Conservation (phyloP, 1,140 invertebrate species). For the Tetramorium parvispinum region DNA sequence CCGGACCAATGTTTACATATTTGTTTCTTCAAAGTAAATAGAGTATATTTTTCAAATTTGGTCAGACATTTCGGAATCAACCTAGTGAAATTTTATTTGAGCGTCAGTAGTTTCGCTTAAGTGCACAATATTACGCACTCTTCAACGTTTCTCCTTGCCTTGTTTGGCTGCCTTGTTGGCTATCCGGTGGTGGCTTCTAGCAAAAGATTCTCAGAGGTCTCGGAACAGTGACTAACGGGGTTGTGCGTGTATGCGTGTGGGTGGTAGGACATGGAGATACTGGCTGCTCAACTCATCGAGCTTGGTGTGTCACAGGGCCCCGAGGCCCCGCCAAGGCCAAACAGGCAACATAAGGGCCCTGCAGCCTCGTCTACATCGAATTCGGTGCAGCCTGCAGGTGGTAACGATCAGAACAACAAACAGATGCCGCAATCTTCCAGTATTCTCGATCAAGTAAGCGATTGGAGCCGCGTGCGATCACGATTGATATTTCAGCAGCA, state of each 20-base stretch:
- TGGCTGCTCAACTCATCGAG: conserved; percentile 97
- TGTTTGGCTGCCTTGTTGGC: conserved; percentile 65
- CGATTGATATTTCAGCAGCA: conserved; percentile 38
- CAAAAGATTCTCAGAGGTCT: conserved; percentile 71
- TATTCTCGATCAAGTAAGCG: conserved; percentile 82
- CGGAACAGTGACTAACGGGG: conserved; percentile 80
- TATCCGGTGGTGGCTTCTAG: conserved; percentile 66
- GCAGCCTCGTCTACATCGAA: conserved; percentile 78
- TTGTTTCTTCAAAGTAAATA: neutral
- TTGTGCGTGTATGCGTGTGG: conserved; percentile 82
- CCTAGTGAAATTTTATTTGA: conserved; percentile 16
- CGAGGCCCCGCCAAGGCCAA: conserved; percentile 87
- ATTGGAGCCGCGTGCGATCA: conserved; percentile 56
- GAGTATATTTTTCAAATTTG: neutral
- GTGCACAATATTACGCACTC: conserved; percentile 36
- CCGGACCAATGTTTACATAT: neutral
- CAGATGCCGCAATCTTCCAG: conserved; percentile 83
- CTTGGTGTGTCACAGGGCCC: conserved; percentile 90
- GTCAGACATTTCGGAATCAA: conserved; percentile 11
- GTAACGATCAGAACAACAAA: conserved; percentile 84
- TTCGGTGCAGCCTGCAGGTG: conserved; percentile 78
- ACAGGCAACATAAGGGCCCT: conserved; percentile 82
- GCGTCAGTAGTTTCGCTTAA: conserved; percentile 29
- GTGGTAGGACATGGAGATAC: conserved; percentile 94
- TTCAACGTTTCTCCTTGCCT: conserved; percentile 48